A percentile compares a stretch with the other conserved stretches of the same genome.
Conservation (phyloP, 2,888 invertebrate genomes). For the Anticlea derivata region DNA sequence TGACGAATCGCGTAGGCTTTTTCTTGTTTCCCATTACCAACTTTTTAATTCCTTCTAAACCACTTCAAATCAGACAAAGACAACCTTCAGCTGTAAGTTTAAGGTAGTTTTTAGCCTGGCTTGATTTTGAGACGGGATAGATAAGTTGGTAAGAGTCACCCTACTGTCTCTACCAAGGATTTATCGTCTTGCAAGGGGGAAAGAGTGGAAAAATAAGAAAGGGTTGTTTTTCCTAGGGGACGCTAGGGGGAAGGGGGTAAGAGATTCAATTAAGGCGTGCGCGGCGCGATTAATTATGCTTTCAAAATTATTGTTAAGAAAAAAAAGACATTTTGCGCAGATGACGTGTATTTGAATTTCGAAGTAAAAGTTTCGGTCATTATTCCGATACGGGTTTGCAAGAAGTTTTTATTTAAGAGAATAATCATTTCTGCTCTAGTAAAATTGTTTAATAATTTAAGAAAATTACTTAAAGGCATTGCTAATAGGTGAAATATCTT, state of each 20-base stretch:
- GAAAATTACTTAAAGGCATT: no score
- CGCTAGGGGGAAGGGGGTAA: slow-evolving; percentile 58
- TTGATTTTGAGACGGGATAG: slow-evolving; percentile 2
- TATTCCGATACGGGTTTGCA: not conserved
- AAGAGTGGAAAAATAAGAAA: slow-evolving; percentile 80
- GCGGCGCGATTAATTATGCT: slow-evolving; percentile 78
- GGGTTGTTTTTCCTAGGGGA: slow-evolving; percentile 81
- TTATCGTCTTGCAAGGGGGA: slow-evolving; percentile 80
- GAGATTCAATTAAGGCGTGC: slow-evolving; percentile 79
- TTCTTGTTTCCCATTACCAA: slow-evolving; percentile 70
- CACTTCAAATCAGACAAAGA: slow-evolving; percentile 8
- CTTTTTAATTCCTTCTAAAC: slow-evolving; percentile 30
- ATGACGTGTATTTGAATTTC: slow-evolving; percentile 32
- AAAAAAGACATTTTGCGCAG: slow-evolving; percentile 45
- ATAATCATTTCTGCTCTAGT: no score
- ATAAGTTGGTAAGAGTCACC: slow-evolving; percentile 69
- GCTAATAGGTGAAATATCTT: no score
- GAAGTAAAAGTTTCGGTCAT: slow-evolving; percentile 19
- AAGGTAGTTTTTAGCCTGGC: slow-evolving; percentile 2
- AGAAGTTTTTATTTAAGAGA: not conserved
- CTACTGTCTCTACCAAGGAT: slow-evolving; percentile 80
- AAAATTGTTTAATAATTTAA: no score
- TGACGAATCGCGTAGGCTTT: slow-evolving; percentile 82
- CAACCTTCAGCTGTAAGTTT: not conserved
- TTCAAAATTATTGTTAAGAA: slow-evolving; percentile 58